Evolutionary conservation across 1,140 invertebrate species (phyloP).

Genomic region (Trichoplusia ni): DNA sequence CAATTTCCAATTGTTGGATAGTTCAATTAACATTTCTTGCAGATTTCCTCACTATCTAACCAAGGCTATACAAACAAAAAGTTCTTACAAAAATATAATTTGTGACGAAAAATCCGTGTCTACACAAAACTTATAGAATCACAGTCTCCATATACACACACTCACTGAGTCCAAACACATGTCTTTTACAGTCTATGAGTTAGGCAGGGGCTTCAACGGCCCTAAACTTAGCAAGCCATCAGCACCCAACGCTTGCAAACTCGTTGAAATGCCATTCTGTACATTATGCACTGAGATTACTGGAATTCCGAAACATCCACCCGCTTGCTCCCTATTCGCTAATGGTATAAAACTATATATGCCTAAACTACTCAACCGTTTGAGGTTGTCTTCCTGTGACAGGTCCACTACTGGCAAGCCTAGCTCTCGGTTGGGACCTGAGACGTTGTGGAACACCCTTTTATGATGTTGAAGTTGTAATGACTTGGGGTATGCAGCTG

Average conservation of each 20-base stretch:
- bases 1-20: too few relatives aligned
- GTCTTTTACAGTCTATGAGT: conserved; percentile 48
- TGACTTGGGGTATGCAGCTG: conserved; percentile 86
- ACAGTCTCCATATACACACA: conserved; percentile 6
- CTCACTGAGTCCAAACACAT: not conserved
- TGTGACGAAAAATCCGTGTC: not conserved
- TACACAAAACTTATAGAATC: conserved; percentile 10
- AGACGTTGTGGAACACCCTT: conserved; percentile 85
- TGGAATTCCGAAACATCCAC: conserved; percentile 87
- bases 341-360: conserved; percentile 89
- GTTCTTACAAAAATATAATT: not conserved
- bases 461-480: conserved; percentile 86
- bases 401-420: conserved; percentile 89
- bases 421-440: conserved; percentile 81
- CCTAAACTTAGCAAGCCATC: conserved; percentile 87
- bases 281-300: conserved; percentile 87
- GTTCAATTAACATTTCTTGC: too few relatives aligned
- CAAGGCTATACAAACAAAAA: too few relatives aligned
- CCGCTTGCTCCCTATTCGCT: conserved; percentile 84
- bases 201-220: conserved; percentile 84
- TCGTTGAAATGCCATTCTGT: conserved; percentile 83
- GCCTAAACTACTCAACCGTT: conserved; percentile 85
- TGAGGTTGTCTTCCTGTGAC: conserved; percentile 84
- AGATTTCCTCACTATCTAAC: too few relatives aligned
- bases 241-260: conserved; percentile 85